A percentile compares a stretch with the other conserved stretches of the same genome.
Evolutionary conservation across 2,888 invertebrate species (phyloP).

Genomic region (Agapostemon virescens): DNA sequence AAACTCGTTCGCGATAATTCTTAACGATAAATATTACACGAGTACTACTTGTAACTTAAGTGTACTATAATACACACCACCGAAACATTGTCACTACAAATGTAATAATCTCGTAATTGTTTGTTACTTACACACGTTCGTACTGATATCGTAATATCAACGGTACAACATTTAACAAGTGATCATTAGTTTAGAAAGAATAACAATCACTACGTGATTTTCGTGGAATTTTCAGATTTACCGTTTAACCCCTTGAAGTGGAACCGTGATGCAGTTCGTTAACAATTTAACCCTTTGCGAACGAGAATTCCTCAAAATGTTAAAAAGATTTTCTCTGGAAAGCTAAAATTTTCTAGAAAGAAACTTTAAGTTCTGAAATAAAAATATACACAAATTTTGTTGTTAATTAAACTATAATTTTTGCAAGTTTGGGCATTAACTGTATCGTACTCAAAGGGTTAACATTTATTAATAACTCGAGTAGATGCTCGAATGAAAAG

Average conservation of each 20-base stretch:
- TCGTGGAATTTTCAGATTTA: background rate
- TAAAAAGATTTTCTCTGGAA: no score
- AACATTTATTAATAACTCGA: no score
- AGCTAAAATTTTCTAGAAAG: no score
- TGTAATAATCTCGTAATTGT: background rate
- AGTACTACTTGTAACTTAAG: background rate
- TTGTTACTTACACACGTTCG: slow-evolving; percentile 15
- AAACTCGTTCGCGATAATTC: background rate
- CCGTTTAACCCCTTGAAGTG: background rate
- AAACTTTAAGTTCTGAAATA: no score
- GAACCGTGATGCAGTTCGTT: no score
- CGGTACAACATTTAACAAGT: slow-evolving; percentile 3
- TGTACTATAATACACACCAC: slow-evolving; percentile 17
- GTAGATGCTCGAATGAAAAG: background rate
- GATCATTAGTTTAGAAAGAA: slow-evolving; percentile 12
- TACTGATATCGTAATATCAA: background rate
- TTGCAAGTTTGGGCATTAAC: no score
- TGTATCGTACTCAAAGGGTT: no score
- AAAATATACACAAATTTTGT: no score
- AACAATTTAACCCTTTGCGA: no score
- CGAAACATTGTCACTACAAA: slow-evolving; percentile 1
- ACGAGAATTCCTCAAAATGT: no score
- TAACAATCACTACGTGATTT: background rate
- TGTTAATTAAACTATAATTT: no score
- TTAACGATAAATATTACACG: background rate